Evolutionary conservation across 2,888 invertebrate genomes (phyloP).

Genomic region (Heliothis peltigera): DNA sequence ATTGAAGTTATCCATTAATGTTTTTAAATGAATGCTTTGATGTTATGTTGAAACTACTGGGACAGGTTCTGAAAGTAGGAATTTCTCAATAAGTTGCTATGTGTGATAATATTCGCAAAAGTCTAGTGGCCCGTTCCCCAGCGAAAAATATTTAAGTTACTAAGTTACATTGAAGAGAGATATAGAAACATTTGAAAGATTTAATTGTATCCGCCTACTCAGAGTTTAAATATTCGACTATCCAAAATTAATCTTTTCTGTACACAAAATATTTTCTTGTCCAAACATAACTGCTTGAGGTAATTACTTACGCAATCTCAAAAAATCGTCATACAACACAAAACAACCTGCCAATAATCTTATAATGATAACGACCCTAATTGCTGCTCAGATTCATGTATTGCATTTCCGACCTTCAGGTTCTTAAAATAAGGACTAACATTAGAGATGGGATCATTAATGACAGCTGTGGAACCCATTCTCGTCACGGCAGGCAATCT

Average conservation of each 20-base stretch:
- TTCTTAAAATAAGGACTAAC: conserved; percentile 39
- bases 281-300: conserved; percentile 36
- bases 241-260: conserved; percentile 19
- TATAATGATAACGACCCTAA: conserved; percentile 61
- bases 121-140: no score
- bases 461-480: conserved; percentile 61
- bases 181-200: no score
- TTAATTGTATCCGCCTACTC: not conserved
- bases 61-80: not conserved
- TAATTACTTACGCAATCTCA: conserved; percentile 35
- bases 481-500: conserved; percentile 61
- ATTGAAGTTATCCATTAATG: not conserved
- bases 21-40: not conserved
- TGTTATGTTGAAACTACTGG: not conserved
- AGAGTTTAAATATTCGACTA: conserved; percentile 4
- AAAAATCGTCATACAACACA: conserved; percentile 44
- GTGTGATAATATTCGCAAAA: not conserved
- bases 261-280: conserved; percentile 30
- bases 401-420: conserved; percentile 43
- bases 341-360: conserved; percentile 54
- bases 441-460: conserved; percentile 55
- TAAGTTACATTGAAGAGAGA: no score
- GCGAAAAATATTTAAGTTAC: no score
- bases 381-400: conserved; percentile 40
- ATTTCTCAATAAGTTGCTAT: not conserved